A percentile compares a stretch with the other conserved stretches of the same genome.
Conservation (phyloP, 2,888 invertebrate genomes). For the Byasa hedistus region DNA sequence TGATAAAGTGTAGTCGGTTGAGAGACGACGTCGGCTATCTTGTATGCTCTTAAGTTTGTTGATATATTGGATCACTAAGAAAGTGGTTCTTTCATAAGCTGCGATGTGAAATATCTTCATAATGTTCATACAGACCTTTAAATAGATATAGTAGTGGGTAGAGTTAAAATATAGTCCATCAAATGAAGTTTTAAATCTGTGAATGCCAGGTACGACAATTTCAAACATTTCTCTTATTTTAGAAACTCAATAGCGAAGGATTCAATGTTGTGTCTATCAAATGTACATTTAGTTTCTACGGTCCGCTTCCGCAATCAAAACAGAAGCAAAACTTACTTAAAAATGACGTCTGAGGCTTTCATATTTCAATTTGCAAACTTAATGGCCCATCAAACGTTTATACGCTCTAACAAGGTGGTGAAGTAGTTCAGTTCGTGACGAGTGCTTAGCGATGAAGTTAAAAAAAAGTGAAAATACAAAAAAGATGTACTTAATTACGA, state of each 20-base stretch:
- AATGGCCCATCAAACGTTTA: neutral
- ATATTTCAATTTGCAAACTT: conserved; percentile 6
- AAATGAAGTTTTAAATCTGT: neutral
- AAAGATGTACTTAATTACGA: no score
- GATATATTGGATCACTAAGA: neutral
- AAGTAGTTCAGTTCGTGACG: neutral
- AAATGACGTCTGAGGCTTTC: conserved; percentile 1
- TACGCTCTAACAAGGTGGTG: neutral
- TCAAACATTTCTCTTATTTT: neutral
- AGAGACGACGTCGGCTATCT: no score
- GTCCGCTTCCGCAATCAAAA: no score
- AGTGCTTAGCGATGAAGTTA: no score
- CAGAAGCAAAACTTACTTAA: no score
- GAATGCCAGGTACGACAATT: neutral
- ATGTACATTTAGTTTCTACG: no score
- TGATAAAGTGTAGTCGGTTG: neutral
- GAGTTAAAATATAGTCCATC: neutral
- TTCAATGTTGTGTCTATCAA: no score
- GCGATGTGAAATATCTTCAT: neutral
- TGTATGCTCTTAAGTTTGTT: neutral
- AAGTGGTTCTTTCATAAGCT: neutral
- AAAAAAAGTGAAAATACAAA: no score
- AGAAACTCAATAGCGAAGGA: neutral
- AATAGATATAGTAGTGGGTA: no score
- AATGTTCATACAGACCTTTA: neutral